These are phyloP conservation scores for Eucera pruinosa DNA, from an alignment of 2,888 invertebrate genomes.

Conservation along the genomic window DNA sequence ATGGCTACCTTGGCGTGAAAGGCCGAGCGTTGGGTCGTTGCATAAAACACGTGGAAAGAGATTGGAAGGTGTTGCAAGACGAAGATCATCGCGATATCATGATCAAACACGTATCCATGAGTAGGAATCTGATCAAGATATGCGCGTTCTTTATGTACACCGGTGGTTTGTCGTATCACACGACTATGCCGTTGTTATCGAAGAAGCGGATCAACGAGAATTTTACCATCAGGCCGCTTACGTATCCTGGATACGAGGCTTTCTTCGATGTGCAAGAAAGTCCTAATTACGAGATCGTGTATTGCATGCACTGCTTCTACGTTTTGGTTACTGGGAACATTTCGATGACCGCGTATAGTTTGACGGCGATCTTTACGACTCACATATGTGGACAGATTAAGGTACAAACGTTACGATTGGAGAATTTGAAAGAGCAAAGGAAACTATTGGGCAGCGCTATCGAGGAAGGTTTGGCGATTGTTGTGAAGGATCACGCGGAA, in stretches of 20 bases:
- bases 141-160: conserved; percentile 60
- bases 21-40: conserved; percentile 41
- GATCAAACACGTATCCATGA: conserved; percentile 62
- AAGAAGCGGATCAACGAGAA: conserved; percentile 33
- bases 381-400: conserved; percentile 69
- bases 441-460: background rate
- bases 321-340: conserved; percentile 54
- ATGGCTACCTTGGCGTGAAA: conserved; percentile 56
- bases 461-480: conserved; percentile 25
- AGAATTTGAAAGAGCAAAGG: background rate
- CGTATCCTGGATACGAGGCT: conserved; percentile 65
- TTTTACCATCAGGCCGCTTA: conserved; percentile 60
- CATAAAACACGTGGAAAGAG: conserved; percentile 62
- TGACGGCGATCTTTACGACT: conserved; percentile 64
- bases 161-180: conserved; percentile 58
- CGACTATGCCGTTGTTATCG: conserved; percentile 48
- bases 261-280: conserved; percentile 58
- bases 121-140: conserved; percentile 56
- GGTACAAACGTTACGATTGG: conserved; percentile 50
- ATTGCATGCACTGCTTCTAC: conserved; percentile 51
- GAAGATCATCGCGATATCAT: conserved; percentile 57
- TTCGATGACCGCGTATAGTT: conserved; percentile 54
- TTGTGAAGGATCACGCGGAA: conserved; percentile 60
- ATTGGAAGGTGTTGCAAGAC: conserved; percentile 59
- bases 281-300: conserved; percentile 68